Percentiles rank a stretch among this genome's conserved stretches.
These are phyloP conservation scores for Ceratitis capitata DNA, from an alignment of 1,140 invertebrate species.

Conservation along the genomic window DNA sequence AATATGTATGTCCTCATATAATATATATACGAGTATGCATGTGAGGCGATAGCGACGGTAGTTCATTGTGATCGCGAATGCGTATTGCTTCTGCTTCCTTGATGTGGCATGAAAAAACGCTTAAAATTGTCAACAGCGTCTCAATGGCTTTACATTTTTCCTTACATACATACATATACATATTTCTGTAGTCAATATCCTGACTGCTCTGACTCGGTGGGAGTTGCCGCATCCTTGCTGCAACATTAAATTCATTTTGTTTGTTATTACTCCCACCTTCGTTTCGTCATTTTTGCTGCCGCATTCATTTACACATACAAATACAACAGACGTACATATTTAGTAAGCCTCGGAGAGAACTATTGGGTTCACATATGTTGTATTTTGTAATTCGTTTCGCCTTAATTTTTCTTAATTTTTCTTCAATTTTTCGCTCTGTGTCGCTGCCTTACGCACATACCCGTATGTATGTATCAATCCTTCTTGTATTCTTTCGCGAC, in stretches of 20 bases:
- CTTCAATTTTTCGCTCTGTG: not conserved
- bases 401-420: conserved; percentile 1
- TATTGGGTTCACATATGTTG: not conserved
- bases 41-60: not conserved
- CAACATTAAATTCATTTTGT: conserved; percentile 13
- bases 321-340: not conserved
- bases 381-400: not conserved
- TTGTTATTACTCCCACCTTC: conserved; percentile 14
- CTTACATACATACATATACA: not conserved
- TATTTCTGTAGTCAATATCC: conserved; percentile 8
- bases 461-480: too few species aligned
- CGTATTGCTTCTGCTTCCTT: not conserved
- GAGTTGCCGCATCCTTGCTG: not conserved
- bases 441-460: not conserved
- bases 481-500: not conserved
- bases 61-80: too few species aligned
- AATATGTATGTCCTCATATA: conserved; percentile 35
- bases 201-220: not conserved
- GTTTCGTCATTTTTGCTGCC: not conserved
- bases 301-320: not conserved
- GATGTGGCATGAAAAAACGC: conserved; percentile 7
- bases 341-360: not conserved
- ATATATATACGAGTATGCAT: too few species aligned
- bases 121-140: conserved; percentile 33
- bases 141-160: conserved; percentile 23